A percentile compares a stretch with the other conserved stretches of the same genome.
phyloP scores from a whole-genome alignment of 2,113 vertebrate genomes.

The Scomber scombrus region DNA sequence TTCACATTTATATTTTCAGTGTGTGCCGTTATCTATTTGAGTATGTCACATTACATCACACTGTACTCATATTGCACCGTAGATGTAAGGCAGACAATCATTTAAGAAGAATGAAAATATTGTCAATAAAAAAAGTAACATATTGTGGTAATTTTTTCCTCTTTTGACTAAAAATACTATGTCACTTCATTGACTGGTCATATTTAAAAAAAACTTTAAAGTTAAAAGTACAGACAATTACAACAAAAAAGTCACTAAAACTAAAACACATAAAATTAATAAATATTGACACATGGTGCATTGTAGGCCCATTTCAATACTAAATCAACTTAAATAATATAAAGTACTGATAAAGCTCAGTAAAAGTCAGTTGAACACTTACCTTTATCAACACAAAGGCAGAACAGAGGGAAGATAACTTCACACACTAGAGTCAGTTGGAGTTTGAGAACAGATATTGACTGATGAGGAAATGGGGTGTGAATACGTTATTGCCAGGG shows the following conservation, averaged over 20 bases:
- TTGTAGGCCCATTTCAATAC: rapidly evolving
- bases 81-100: too few relatives aligned
- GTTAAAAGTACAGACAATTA: not conserved
- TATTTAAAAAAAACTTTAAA: not conserved
- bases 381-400: constrained; percentile 46
- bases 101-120: too few relatives aligned
- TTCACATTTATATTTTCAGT: too few relatives aligned
- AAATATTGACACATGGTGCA: not conserved
- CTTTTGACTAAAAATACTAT: not conserved
- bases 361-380: constrained; percentile 36
- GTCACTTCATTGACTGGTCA: not conserved
- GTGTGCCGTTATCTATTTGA: too few relatives aligned
- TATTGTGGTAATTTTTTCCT: not conserved
- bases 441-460: constrained; percentile 29
- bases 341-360: not conserved
- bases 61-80: too few relatives aligned
- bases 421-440: constrained; percentile 10
- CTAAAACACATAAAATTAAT: not conserved
- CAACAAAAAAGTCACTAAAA: not conserved
- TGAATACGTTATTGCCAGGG: not conserved
- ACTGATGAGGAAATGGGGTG: constrained; percentile 46
- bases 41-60: too few relatives aligned
- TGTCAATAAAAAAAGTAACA: too few relatives aligned
- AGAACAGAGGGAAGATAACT: not conserved
- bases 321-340: too few relatives aligned